Percentiles rank a stretch among this genome's conserved stretches.
Evolutionary conservation across 2,797 vertebrate species (phyloP).

Genomic region (Urophycis tenuis): DNA sequence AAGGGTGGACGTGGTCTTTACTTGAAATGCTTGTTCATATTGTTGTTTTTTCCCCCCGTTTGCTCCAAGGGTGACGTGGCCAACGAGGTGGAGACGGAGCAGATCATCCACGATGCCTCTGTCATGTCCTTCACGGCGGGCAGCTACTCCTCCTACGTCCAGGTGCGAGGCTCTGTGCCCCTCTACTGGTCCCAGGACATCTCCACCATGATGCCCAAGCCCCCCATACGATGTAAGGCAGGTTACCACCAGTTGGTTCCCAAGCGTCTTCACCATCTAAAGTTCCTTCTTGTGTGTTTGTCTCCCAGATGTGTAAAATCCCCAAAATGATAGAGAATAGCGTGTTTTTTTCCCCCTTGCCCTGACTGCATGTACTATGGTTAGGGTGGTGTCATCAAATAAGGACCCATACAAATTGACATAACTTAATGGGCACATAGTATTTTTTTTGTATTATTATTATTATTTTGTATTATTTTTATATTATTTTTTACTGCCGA

Average conservation of each 20-base stretch:
- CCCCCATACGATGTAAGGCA: constrained; percentile 86
- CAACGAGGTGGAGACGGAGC: constrained; percentile 97
- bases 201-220: constrained; percentile 99
- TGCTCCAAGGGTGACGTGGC: constrained; percentile 87
- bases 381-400: no score
- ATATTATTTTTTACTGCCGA: no score
- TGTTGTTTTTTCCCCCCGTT: constrained; percentile 2
- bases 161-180: constrained; percentile 94
- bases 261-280: neutral
- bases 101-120: constrained; percentile 92
- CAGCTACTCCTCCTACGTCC: constrained; percentile 94
- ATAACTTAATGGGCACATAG: no score
- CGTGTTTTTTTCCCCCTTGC: no score
- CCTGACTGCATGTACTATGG: no score
- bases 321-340: no score
- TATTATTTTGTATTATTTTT: no score
- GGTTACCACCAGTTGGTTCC: neutral
- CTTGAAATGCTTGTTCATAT: neutral
- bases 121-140: constrained; percentile 91
- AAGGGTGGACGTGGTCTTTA: neutral
- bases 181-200: constrained; percentile 99
- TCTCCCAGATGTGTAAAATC: no score
- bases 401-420: no score
- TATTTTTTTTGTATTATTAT: no score
- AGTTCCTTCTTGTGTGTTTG: no score